Percentiles rank a stretch among this genome's conserved stretches.
Conservation (phyloP, 2,888 invertebrate genomes). For the Maniola hyperantus region DNA sequence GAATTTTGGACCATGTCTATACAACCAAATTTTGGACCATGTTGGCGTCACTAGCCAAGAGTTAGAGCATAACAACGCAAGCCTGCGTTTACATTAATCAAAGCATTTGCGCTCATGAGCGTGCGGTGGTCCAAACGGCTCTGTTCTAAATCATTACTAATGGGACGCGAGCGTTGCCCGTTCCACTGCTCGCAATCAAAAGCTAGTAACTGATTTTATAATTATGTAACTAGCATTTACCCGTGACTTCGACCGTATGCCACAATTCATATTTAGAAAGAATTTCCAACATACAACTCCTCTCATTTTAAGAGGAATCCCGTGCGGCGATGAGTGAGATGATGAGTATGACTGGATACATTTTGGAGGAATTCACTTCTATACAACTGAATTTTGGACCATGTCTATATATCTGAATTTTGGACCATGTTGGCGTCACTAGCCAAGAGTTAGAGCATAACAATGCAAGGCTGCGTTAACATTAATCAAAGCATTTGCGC, state of each 20-base stretch:
- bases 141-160: conserved; percentile 44
- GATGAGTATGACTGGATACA: too few species aligned
- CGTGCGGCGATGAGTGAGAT: too few species aligned
- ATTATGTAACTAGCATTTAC: neutral
- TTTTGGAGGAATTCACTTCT: too few species aligned
- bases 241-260: neutral
- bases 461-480: conserved; percentile 22
- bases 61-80: conserved; percentile 15
- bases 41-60: neutral
- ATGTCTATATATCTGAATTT: too few species aligned
- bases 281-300: too few species aligned
- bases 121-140: conserved; percentile 28
- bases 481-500: conserved; percentile 28
- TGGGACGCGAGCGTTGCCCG: conserved; percentile 43
- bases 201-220: neutral
- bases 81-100: conserved; percentile 25
- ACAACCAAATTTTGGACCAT: neutral
- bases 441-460: conserved; percentile 5
- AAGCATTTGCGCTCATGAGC: conserved; percentile 27
- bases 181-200: neutral
- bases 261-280: too few species aligned
- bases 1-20: neutral
- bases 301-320: too few species aligned
- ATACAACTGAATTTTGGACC: too few species aligned
- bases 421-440: neutral